Conservation (phyloP, 2,888 invertebrate species). For the Luffia ferchaultella region DNA sequence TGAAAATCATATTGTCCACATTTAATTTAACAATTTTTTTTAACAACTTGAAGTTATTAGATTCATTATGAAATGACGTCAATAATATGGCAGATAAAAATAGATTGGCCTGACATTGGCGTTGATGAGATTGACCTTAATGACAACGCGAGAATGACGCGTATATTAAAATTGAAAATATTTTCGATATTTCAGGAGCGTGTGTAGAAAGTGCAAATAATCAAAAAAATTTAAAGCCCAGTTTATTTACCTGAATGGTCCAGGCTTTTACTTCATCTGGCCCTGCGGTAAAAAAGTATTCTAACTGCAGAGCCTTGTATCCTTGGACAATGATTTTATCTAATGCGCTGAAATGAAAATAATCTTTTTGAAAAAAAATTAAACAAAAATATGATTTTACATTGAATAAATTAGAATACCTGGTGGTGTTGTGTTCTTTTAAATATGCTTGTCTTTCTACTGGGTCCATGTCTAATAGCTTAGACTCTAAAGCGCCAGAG, state of each 20-base stretch:
- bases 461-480: slow-evolving; percentile 83
- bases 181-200: no score
- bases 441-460: slow-evolving; percentile 80
- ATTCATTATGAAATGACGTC: no score
- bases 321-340: slow-evolving; percentile 98
- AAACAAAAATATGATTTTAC: slow-evolving; percentile 6
- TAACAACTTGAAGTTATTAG: no score
- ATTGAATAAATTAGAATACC: slow-evolving; percentile 66
- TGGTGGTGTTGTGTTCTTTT: slow-evolving; percentile 83
- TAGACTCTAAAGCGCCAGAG: slow-evolving; percentile 90
- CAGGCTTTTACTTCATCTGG: slow-evolving; percentile 99
- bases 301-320: slow-evolving; percentile 94
- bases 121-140: no score
- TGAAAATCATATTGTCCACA: slow-evolving; percentile 32
- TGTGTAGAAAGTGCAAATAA: no score
- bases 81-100: no score
- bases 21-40: no score
- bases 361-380: slow-evolving; percentile 3
- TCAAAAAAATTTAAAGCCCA: no score
- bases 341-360: slow-evolving; percentile 72
- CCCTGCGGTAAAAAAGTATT: slow-evolving; percentile 98
- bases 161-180: no score
- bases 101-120: no score
- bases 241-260: slow-evolving; percentile 96
- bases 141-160: no score